Evolutionary conservation across 2,113 vertebrate species (phyloP).

Genomic region (Nycticorax nycticorax): DNA sequence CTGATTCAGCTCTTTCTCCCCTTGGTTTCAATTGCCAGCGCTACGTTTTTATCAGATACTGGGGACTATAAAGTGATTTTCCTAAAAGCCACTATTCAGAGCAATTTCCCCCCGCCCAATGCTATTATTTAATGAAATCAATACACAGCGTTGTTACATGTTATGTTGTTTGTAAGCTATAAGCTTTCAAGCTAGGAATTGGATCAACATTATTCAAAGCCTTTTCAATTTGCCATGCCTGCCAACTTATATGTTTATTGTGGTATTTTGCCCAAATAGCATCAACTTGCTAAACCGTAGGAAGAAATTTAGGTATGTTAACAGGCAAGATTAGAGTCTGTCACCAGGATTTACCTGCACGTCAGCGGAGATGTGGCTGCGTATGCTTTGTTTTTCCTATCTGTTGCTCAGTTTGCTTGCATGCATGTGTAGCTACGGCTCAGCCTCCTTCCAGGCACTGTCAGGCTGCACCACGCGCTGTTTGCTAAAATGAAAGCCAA

Average conservation of each 20-base stretch:
- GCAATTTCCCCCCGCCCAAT: background rate
- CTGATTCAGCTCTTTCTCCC: constrained; percentile 48
- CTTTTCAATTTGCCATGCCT: constrained; percentile 33
- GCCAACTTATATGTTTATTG: constrained; percentile 28
- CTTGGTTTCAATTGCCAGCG: constrained; percentile 15
- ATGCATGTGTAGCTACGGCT: background rate
- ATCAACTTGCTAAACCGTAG: background rate
- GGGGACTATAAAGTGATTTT: constrained; percentile 17
- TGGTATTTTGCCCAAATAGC: constrained; percentile 12
- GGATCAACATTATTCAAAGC: constrained; percentile 39
- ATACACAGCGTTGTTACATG: background rate
- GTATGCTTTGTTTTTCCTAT: background rate
- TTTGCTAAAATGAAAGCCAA: background rate
- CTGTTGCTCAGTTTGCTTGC: background rate
- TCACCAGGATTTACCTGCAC: background rate
- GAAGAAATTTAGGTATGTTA: background rate
- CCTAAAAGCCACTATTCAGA: background rate
- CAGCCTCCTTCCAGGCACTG: background rate
- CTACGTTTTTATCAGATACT: background rate
- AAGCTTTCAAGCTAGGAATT: constrained; percentile 31
- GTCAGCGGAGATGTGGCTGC: background rate
- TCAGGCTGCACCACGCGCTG: background rate
- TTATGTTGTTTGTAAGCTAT: constrained; percentile 27
- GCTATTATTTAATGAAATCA: constrained; percentile 65
- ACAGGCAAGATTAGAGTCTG: background rate